These are phyloP conservation scores for Drosophila parvula DNA, from an alignment of 1,140 invertebrate species.

Conservation along the genomic window DNA sequence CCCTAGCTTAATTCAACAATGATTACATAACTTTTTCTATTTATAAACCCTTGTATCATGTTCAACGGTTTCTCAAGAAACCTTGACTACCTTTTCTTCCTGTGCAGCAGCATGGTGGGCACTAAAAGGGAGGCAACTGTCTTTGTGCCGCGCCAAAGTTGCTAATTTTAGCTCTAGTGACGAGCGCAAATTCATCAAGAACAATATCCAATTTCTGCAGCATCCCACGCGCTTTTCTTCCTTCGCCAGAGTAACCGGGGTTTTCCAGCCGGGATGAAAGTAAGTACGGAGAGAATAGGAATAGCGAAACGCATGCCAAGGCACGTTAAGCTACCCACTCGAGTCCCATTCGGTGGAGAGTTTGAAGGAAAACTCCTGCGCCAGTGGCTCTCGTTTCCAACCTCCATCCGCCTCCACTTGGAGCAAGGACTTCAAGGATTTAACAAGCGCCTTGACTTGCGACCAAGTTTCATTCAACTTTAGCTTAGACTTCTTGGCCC, in stretches of 20 bases:
- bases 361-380: constrained; percentile 13
- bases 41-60: neutral
- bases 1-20: neutral
- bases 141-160: neutral
- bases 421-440: constrained; percentile 19
- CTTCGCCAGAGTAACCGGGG: neutral
- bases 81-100: neutral
- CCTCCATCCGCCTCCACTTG: neutral
- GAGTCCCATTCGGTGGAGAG: constrained; percentile 23
- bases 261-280: neutral
- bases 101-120: neutral
- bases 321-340: constrained; percentile 48
- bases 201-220: constrained; percentile 9
- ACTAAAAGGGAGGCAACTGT: neutral
- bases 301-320: constrained; percentile 37
- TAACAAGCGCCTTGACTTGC: constrained; percentile 15
- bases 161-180: constrained; percentile 1
- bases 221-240: constrained; percentile 6
- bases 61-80: neutral
- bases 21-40: neutral
- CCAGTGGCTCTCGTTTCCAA: constrained; percentile 6
- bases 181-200: constrained; percentile 2
- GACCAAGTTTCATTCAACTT: constrained; percentile 51
- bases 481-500: constrained; percentile 39
- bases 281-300: neutral